Percentiles rank a stretch among this genome's conserved stretches.
Evolutionary conservation across 1,140 invertebrate species (phyloP).

Genomic region (Cyrtorhinus lividipennis): DNA sequence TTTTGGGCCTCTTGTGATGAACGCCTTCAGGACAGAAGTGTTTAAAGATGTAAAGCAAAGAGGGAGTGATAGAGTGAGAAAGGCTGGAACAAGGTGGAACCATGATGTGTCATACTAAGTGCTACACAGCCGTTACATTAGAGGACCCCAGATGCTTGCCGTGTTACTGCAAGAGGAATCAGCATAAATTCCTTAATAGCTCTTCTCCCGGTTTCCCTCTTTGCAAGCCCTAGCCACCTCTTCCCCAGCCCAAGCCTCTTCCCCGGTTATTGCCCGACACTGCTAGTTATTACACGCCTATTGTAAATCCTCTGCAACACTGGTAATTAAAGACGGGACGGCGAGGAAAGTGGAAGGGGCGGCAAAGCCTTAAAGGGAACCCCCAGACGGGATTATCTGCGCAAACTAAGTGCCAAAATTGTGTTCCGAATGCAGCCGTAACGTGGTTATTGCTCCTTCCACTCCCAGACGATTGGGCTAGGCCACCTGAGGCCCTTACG

Average conservation of each 20-base stretch:
- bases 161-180: slow-evolving; percentile 10
- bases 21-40: neutral
- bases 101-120: slow-evolving; percentile 8
- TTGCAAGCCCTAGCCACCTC: neutral
- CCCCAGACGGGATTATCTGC: slow-evolving; percentile 11
- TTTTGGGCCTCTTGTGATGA: neutral
- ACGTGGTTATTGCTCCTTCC: slow-evolving; percentile 7
- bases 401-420: slow-evolving; percentile 13
- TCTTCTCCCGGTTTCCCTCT: slow-evolving; percentile 9
- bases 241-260: neutral
- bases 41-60: slow-evolving; percentile 3
- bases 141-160: slow-evolving; percentile 13
- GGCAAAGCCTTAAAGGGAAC: slow-evolving; percentile 5
- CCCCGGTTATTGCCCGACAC: slow-evolving; percentile 11
- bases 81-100: neutral
- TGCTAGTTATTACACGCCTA: slow-evolving; percentile 9
- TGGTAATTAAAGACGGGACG: slow-evolving; percentile 11
- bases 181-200: slow-evolving; percentile 17
- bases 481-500: neutral
- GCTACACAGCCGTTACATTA: slow-evolving; percentile 7
- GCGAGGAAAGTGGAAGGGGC: neutral
- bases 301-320: slow-evolving; percentile 12
- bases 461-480: slow-evolving; percentile 3
- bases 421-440: slow-evolving; percentile 11
- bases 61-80: neutral